Evolutionary conservation across 2,888 invertebrate genomes (phyloP).

Genomic region (Scaptomyza caliginosa): DNA sequence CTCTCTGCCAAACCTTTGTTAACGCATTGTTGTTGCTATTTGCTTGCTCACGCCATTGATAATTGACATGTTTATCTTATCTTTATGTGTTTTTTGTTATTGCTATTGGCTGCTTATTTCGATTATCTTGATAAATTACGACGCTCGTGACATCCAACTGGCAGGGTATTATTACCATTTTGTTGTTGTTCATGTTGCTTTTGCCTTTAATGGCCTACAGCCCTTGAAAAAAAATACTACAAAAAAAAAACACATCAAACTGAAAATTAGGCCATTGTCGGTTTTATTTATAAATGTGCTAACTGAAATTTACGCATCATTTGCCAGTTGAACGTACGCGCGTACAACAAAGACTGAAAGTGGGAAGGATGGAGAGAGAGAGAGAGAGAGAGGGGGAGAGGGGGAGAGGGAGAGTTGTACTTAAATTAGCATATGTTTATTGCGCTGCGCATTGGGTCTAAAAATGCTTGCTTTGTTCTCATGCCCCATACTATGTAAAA

Average conservation of each 20-base stretch:
- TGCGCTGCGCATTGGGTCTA: slow-evolving; percentile 53
- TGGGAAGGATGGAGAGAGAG: too few relatives aligned
- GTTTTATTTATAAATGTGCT: slow-evolving; percentile 55
- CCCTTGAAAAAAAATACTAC: slow-evolving; percentile 59
- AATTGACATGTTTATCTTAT: slow-evolving; percentile 74
- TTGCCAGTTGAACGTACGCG: slow-evolving; percentile 22
- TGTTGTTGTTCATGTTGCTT: slow-evolving; percentile 1
- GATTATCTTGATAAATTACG: slow-evolving; percentile 78
- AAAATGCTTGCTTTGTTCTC: slow-evolving; percentile 50
- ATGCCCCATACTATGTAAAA: slow-evolving; percentile 34
- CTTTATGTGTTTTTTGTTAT: slow-evolving; percentile 57
- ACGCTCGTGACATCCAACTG: slow-evolving; percentile 64
- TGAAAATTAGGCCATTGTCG: slow-evolving; percentile 56
- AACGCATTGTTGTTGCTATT: too few relatives aligned
- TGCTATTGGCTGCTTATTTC: slow-evolving; percentile 54
- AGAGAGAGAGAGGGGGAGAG: neutral
- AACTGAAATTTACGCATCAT: slow-evolving; percentile 64
- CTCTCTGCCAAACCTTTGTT: too few relatives aligned
- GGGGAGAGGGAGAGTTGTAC: slow-evolving; percentile 13
- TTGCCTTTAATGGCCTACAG: slow-evolving; percentile 24
- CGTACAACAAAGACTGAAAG: too few relatives aligned
- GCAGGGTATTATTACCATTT: slow-evolving; percentile 34
- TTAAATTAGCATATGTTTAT: slow-evolving; percentile 54
- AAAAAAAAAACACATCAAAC: too few relatives aligned
- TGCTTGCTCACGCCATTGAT: slow-evolving; percentile 48